phyloP scores from a whole-genome alignment of 2,113 vertebrate species.

The Enhydra lutris region DNA sequence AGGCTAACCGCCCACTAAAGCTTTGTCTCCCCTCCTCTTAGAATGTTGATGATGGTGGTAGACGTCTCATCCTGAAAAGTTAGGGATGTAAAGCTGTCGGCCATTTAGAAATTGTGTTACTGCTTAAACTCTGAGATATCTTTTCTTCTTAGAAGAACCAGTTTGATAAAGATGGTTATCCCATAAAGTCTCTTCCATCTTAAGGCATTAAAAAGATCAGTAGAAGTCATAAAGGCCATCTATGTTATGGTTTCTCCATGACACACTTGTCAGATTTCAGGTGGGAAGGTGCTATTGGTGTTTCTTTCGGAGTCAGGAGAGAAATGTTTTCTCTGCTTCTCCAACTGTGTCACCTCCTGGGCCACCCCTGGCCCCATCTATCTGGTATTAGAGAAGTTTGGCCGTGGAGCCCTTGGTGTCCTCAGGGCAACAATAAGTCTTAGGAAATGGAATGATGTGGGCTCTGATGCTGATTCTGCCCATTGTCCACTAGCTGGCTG shows the following conservation, averaged over 20 bases:
- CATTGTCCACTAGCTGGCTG: fast-evolving
- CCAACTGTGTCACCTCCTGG: fast-evolving
- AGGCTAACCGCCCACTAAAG: too few species aligned
- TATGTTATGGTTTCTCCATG: not conserved
- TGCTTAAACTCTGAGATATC: too few species aligned
- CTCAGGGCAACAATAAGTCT: fast-evolving
- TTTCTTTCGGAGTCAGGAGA: not conserved
- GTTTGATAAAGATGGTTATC: not conserved
- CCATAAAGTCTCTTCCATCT: fast-evolving
- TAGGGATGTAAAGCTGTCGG: fast-evolving
- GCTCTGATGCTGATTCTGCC: not conserved
- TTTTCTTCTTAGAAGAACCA: not conserved
- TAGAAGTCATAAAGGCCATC: fast-evolving
- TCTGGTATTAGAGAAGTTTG: fast-evolving
- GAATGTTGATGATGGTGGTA: too few species aligned
- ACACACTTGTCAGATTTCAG: not conserved
- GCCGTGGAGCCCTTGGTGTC: fast-evolving
- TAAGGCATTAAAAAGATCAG: not conserved
- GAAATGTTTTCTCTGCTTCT: not conserved
- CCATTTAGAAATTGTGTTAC: not conserved
- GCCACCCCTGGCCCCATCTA: not conserved
- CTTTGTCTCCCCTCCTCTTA: fast-evolving
- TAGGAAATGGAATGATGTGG: fast-evolving
- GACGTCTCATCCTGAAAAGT: not conserved
- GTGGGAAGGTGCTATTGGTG: too few species aligned